Evolutionary conservation across 2,888 invertebrate species (phyloP), one percentile per base, ranked within the genome.

Genomic region (Augiades crinisus): DNA sequence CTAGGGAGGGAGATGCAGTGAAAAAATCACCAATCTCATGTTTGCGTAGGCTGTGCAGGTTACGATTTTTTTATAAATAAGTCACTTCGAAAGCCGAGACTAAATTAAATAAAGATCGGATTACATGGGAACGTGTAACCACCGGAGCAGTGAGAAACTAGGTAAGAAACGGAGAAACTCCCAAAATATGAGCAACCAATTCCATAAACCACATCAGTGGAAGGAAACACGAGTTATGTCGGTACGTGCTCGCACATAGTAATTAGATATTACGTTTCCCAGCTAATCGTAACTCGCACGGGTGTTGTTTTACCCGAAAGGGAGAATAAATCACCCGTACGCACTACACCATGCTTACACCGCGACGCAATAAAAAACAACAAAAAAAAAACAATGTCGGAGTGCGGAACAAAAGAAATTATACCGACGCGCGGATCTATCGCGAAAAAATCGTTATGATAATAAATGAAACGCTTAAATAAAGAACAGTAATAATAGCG

Each of bases 121-220:
- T 85, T 83, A 79, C 85, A 65, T 62, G 71, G 64, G 65, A 72
- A 75, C 76, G 75, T 73, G 72, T 70, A 70, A 68, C 72, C 64
- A 68, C 65, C 65, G 73, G 77, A 78, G 77, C 76, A 79, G 77
- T 75, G 76, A 78, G 74, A 77, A 79, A 78, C 78, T 81, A 77
- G 54, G 53, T 55, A 58, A 77, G 78, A 75, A n/a, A 75, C 78
- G 78, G 78, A 79, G 70, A 75, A 85, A 80, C 86, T 80, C 75
- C 85, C 88, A 80, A 89, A 89, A 84, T 89, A 89, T 87, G 88
- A 83, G 85, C 78, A 81, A 81, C 81, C 84, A 83, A 88, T 87
- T 84, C 85, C 87, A 86, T 89, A 89, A 89, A 89, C 81, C 86
- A 87, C 86, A 82, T 83, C 73, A 81, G 82, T 72, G 68, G 78